A percentile compares a stretch with the other conserved stretches of the same genome.
phyloP scores from a whole-genome alignment of 2,113 vertebrate genomes.

The Craseonycteris thonglongyai region DNA sequence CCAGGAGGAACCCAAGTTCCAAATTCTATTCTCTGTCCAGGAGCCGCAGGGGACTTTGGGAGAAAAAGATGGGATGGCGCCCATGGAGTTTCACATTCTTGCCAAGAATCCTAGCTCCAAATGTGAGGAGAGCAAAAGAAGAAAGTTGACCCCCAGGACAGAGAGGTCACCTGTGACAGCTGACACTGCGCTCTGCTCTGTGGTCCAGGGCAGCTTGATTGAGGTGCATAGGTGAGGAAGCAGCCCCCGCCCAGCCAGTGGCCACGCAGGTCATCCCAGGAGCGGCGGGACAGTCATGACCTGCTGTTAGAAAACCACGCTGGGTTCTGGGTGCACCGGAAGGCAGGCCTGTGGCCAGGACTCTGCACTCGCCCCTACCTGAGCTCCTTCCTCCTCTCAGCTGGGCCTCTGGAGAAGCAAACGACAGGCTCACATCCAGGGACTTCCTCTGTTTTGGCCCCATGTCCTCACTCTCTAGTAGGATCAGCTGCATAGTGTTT shows the following conservation, averaged over 20 bases:
- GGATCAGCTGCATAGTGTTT: neutral
- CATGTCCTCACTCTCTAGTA: neutral
- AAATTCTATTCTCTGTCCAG: neutral
- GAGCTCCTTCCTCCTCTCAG: neutral
- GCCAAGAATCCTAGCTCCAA: neutral
- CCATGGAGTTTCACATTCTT: neutral
- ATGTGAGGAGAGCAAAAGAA: neutral
- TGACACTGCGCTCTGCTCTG: neutral
- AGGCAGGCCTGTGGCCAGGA: too few species aligned
- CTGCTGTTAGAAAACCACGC: neutral
- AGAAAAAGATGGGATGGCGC: neutral
- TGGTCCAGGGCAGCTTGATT: neutral
- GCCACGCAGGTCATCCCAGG: neutral
- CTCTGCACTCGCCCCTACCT: neutral
- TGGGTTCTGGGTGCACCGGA: too few species aligned
- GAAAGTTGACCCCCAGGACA: neutral
- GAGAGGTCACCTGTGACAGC: neutral
- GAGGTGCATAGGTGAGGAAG: neutral
- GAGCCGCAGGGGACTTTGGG: neutral
- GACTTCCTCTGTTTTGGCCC: neutral
- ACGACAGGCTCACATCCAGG: neutral
- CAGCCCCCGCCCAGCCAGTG: neutral
- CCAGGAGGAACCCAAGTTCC: neutral
- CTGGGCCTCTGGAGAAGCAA: neutral
- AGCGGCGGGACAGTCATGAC: neutral